Percentiles rank a stretch among this genome's conserved stretches.
phyloP scores from a whole-genome alignment of 2,113 vertebrate genomes.

The Rhodinocichla rosea region DNA sequence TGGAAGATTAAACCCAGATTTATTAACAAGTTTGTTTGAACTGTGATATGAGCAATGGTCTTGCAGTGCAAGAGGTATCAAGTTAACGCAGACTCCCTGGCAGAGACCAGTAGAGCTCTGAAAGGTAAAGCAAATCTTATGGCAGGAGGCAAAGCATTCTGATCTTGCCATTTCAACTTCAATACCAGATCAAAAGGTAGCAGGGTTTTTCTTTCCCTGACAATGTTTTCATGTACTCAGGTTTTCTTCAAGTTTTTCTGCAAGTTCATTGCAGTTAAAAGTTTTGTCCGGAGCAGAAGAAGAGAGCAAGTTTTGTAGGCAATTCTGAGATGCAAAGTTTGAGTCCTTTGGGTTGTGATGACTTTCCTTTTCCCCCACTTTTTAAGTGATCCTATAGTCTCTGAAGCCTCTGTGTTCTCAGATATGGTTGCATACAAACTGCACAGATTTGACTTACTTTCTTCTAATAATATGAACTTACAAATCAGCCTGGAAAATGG shows the following conservation, averaged over 20 bases:
- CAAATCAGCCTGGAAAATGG: conserved; percentile 36
- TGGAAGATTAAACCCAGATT: neutral
- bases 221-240: conserved; percentile 13
- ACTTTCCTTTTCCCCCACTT: neutral
- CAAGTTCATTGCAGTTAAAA: conserved; percentile 2
- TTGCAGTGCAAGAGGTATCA: conserved; percentile 35
- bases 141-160: neutral
- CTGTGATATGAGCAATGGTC: neutral
- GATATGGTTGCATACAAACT: conserved; percentile 24
- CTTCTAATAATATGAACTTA: conserved; percentile 41
- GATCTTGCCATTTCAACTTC: conserved; percentile 1
- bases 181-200: conserved; percentile 5
- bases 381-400: conserved; percentile 27
- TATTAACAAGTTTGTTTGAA: conserved; percentile 2
- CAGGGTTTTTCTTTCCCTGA: conserved; percentile 16
- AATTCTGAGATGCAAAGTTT: neutral
- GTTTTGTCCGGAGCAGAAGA: conserved; percentile 13
- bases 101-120: neutral
- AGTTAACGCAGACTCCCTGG: neutral
- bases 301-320: neutral
- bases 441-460: conserved; percentile 56
- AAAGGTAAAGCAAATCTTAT: neutral
- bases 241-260: conserved; percentile 25
- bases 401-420: neutral
- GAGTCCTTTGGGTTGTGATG: conserved; percentile 16